Percentiles rank a stretch among this genome's conserved stretches.
phyloP scores from a whole-genome alignment of 92 coral and sea anemone genomes.

The Epizoanthus stellaris region DNA sequence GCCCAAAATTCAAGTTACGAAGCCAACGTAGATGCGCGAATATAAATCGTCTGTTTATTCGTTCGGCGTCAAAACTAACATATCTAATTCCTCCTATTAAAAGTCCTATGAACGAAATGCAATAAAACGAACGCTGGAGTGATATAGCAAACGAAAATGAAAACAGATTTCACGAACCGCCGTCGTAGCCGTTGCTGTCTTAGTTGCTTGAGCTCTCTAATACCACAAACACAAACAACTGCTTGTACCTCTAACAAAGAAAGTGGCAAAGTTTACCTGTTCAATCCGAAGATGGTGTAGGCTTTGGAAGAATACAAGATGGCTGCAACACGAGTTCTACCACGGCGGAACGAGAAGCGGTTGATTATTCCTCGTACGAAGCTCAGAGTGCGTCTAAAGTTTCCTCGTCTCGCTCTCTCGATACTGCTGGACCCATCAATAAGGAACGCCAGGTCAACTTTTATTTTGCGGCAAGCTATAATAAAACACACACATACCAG shows the following conservation, averaged over 20 bases:
- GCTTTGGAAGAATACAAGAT: slow-evolving; percentile 65
- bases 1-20: too few species aligned
- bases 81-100: too few species aligned
- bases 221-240: too few species aligned
- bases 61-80: too few species aligned
- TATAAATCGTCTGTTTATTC: too few species aligned
- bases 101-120: too few species aligned
- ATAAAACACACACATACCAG: neutral
- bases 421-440: slow-evolving; percentile 28
- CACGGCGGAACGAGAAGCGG: slow-evolving; percentile 66
- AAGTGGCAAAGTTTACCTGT: neutral
- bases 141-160: too few species aligned
- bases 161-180: too few species aligned
- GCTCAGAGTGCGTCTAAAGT: slow-evolving; percentile 24
- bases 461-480: slow-evolving; percentile 24
- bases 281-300: slow-evolving; percentile 39
- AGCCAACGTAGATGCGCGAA: too few species aligned
- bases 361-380: slow-evolving; percentile 68
- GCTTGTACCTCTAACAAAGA: neutral
- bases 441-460: slow-evolving; percentile 8
- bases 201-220: too few species aligned
- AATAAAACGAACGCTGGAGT: too few species aligned
- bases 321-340: slow-evolving; percentile 72
- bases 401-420: slow-evolving; percentile 15
- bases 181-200: too few species aligned